Conservation (phyloP, 2,113 vertebrate species). For the Rattus rattus region DNA sequence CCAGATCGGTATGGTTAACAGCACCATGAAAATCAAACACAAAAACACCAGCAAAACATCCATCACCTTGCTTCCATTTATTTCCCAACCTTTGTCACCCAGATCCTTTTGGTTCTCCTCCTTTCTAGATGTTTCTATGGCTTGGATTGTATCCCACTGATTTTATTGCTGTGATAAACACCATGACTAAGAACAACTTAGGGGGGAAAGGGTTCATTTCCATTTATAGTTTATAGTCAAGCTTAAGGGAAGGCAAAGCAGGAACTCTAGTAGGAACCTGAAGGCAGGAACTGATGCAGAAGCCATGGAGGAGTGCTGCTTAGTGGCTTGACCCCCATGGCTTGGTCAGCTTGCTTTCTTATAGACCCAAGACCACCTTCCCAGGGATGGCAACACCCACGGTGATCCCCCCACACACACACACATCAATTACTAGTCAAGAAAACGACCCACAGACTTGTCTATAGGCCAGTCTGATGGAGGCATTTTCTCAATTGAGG, state of each 20-base stretch:
- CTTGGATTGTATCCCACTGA: too few species aligned
- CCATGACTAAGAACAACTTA: background rate
- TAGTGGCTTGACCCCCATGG: background rate
- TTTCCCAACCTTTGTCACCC: background rate
- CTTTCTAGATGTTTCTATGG: background rate
- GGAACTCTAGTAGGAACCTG: background rate
- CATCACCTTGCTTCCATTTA: background rate
- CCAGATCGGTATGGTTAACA: background rate
- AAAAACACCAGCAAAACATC: background rate
- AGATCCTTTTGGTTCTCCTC: background rate
- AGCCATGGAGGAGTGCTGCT: background rate
- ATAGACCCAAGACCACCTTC: background rate
- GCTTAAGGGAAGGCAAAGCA: background rate
- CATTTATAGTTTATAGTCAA: background rate
- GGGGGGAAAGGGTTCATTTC: background rate
- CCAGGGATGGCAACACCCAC: background rate
- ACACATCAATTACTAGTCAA: background rate
- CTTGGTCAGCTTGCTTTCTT: background rate
- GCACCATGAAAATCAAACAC: too few species aligned
- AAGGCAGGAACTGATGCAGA: background rate
- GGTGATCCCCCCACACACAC: background rate
- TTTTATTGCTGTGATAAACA: background rate
- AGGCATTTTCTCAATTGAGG: background rate
- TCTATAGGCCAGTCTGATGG: background rate
- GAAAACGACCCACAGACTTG: background rate